Evolutionary conservation across 2,888 invertebrate genomes (phyloP).

Genomic region (Oasisia sp.): DNA sequence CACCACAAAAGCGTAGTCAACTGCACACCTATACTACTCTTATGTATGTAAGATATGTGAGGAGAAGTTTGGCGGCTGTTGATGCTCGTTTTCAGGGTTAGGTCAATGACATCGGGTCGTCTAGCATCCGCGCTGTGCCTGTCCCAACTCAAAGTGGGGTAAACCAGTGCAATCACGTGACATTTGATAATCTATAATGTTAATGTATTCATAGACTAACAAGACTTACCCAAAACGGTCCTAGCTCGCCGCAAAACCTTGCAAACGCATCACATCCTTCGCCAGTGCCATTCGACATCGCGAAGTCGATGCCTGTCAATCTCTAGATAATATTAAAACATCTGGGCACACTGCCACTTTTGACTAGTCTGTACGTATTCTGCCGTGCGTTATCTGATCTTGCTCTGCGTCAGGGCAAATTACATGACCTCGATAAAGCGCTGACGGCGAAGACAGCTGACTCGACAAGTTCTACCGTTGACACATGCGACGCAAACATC

Average conservation of each 20-base stretch:
- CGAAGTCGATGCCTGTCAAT: not conserved
- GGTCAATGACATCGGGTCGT: too few relatives aligned
- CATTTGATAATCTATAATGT: not conserved
- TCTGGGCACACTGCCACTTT: not conserved
- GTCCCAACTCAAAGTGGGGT: not conserved
- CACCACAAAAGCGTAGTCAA: too few relatives aligned
- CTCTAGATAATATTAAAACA: not conserved
- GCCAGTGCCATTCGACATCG: not conserved
- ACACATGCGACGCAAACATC: not conserved
- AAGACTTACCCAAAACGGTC: constrained; percentile 40
- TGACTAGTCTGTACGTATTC: not conserved
- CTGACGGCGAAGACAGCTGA: not conserved
- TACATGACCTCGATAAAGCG: not conserved
- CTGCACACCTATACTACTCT: too few relatives aligned
- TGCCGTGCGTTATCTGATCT: not conserved
- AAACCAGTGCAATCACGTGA: not conserved
- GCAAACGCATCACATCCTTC: not conserved
- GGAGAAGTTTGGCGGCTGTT: too few relatives aligned
- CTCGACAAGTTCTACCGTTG: not conserved
- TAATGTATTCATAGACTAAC: constrained; percentile 29
- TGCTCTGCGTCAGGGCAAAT: not conserved
- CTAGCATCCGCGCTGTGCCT: too few relatives aligned
- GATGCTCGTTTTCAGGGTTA: too few relatives aligned
- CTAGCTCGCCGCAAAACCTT: constrained; percentile 34
- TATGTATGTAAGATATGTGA: too few relatives aligned